Base-by-base conservation (phyloP, 2,888 invertebrate genomes). In the Drosophila multiciliata region DNA sequence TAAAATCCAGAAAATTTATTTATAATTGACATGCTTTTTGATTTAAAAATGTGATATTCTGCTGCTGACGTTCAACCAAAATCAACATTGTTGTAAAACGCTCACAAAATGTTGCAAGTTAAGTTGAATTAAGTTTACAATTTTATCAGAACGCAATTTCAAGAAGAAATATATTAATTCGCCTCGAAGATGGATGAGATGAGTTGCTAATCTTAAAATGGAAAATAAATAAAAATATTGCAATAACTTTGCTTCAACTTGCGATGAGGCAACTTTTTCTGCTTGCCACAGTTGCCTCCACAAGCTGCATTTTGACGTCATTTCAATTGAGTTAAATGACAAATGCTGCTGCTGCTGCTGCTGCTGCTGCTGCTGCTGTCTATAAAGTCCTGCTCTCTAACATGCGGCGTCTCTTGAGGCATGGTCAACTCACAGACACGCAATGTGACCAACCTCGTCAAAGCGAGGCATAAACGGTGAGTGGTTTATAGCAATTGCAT, bases 251-350 rank as follows among this genome's bases (percentile, higher is more conserved):
- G 23, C 3, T 4, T 8, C 26, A 26, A 66, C 70, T 74, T 66
- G 66, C 29, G 55, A 45, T 78, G 60, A 53, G 50, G 45, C 61
- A 78, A 60, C 63, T 66, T 60, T 45, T 12, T 48, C 59, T 48
- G 45, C 45, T 42, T 63, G n/a, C 54, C 50, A 54, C 53, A 60
- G 42, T 66, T 50, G 61, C 58, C 55, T 52, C 17, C 55, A 49
- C 17, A 6, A 50, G 74, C 40, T 54, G 74, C 69, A 67, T 64
- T 49, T 75, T 67, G 76, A 75, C 78, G 80, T 78, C 80, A 78
- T 87, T 70, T 78, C 78, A 78, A 81, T 67, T 64, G 66, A 81
- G 80, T 42, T 71, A 75, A 81, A 87, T 82, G 87, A 82, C 87
- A 81, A 70, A 65, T 64, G 75, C 58, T 75, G 23, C 45, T 23